Evolutionary conservation across 1,140 invertebrate genomes (phyloP).

Genomic region (Pseudomyrmex pallidus): DNA sequence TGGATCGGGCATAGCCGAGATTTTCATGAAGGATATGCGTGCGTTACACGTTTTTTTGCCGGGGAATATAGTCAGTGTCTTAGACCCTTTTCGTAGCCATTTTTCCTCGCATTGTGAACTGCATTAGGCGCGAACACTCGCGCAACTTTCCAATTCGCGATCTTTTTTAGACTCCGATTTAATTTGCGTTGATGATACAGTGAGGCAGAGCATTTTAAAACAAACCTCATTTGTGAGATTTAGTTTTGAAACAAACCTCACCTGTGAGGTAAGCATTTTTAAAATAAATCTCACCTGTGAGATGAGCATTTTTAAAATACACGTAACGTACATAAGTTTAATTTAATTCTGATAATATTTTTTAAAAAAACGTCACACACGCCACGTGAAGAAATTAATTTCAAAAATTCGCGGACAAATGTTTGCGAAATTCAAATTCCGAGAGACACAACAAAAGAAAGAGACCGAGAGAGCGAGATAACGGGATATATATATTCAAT

Average conservation of each 20-base stretch:
- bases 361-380: too few relatives aligned
- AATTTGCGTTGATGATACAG: background rate
- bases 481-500: too few relatives aligned
- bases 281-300: background rate
- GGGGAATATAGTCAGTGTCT: background rate
- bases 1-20: conserved; percentile 15
- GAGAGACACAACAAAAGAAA: too few relatives aligned
- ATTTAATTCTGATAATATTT: too few relatives aligned
- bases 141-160: background rate
- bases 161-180: background rate
- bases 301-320: background rate
- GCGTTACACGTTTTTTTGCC: background rate
- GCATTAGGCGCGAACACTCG: conserved; percentile 21
- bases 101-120: conserved; percentile 12
- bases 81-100: background rate
- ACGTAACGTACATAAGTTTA: too few relatives aligned
- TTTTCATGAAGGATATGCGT: conserved; percentile 37
- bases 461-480: too few relatives aligned
- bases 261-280: too few relatives aligned
- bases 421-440: too few relatives aligned
- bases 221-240: too few relatives aligned
- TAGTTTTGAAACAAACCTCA: too few relatives aligned
- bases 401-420: too few relatives aligned
- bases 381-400: too few relatives aligned
- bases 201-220: background rate